Conservation (phyloP, 2,888 invertebrate genomes). For the Drosophila pegasa region DNA sequence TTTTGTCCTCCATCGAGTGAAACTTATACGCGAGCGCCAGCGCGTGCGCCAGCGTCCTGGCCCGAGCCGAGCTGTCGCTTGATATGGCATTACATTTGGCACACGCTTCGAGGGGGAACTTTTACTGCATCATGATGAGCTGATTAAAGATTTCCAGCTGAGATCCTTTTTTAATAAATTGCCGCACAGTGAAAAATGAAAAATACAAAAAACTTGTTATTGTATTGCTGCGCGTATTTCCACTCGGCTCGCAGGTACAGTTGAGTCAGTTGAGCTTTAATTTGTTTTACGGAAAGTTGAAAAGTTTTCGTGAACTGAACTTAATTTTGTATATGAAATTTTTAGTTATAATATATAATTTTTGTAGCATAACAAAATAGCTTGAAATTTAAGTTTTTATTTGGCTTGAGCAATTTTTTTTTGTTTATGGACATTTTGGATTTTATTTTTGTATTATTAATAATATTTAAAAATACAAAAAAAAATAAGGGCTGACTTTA, state of each 20-base stretch:
- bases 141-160: conserved; percentile 28
- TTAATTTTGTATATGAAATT: background rate
- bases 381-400: too few species aligned
- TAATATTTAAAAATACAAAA: too few species aligned
- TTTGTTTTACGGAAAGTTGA: background rate
- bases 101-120: conserved; percentile 31
- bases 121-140: conserved; percentile 41
- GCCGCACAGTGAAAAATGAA: background rate
- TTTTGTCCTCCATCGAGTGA: conserved; percentile 25
- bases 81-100: conserved; percentile 39
- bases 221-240: background rate
- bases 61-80: conserved; percentile 1
- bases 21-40: conserved; percentile 19
- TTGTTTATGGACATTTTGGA: too few species aligned
- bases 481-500: too few species aligned
- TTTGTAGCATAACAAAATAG: too few species aligned
- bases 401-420: too few species aligned
- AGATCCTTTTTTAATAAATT: conserved; percentile 20
- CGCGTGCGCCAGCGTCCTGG: conserved; percentile 24
- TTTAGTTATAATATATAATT: too few species aligned
- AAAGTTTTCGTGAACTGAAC: background rate
- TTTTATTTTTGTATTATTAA: too few species aligned
- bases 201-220: background rate
- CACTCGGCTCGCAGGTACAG: background rate
- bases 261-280: background rate